Evolutionary conservation across 2,888 invertebrate species (phyloP).

Genomic region (Fissipunctia ypsillon): DNA sequence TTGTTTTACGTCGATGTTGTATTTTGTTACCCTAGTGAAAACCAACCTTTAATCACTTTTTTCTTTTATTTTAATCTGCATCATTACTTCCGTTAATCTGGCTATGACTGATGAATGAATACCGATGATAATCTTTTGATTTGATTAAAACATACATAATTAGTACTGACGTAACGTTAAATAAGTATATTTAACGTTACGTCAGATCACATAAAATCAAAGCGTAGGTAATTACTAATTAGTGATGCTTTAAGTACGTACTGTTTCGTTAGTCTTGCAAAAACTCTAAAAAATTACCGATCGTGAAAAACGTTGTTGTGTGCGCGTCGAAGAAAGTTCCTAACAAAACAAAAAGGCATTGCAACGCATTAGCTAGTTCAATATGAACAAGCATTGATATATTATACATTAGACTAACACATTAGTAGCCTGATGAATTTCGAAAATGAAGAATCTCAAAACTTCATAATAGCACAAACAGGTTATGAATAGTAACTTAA

Average conservation of each 20-base stretch:
- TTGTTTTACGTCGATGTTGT: background rate
- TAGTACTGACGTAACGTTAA: background rate
- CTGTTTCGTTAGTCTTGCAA: too few species aligned
- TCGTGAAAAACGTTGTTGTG: too few species aligned
- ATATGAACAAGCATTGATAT: too few species aligned
- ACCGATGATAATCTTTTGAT: background rate
- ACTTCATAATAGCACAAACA: too few species aligned
- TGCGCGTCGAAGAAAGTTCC: too few species aligned
- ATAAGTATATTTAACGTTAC: background rate
- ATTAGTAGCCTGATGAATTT: background rate
- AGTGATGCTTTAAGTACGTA: constrained; percentile 8
- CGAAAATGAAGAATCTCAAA: background rate
- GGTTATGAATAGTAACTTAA: too few species aligned
- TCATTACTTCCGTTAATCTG: background rate
- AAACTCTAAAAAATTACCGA: too few species aligned
- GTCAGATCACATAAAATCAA: background rate
- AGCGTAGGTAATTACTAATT: constrained; percentile 8
- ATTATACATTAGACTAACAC: too few species aligned
- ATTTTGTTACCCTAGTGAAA: background rate
- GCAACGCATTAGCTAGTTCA: too few species aligned
- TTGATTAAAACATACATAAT: background rate
- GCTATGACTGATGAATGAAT: background rate
- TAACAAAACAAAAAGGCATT: too few species aligned
- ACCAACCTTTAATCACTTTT: background rate
- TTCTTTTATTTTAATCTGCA: too few species aligned